Evolutionary conservation across 2,113 vertebrate species (phyloP), one percentile per base, ranked within the genome.

Genomic region (Corapipo altera): DNA sequence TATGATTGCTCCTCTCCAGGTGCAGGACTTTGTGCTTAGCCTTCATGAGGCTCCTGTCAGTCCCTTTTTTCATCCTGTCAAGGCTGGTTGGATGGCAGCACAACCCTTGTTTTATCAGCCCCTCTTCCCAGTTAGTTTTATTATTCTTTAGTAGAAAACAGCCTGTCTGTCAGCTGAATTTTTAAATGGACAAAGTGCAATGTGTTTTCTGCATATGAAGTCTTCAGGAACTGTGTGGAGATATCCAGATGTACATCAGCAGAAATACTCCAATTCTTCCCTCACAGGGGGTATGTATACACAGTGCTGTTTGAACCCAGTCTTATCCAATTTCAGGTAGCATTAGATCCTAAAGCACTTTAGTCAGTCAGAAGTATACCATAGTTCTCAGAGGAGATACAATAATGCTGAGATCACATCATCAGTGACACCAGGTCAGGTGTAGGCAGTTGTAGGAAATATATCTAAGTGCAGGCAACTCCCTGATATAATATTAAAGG

Each of bases 401-500:
- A 43, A 11, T 67, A 82, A 66, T 66, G 66, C 44, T 78, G 67
- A 73, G 64, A 79, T 83, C 69, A 66, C 43, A 88, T 44, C 8
- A n/a, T 16, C 55, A 59, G 27, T 77, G 77, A 80, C 46, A 74
- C 11, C 76, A 14, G 43, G 26, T 84, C 48, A 89, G 41, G 5
- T 54, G 39, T 43, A 76, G 67, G 54, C 24, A 44, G 20, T n/a
- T 87, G 51, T 35, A 66, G 69, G 84, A 87, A 84, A 80, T 70
- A 69, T 6, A 46, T 74, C 35, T 75, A 70, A 88, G 26, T 64
- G n/a, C 33, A 78, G 85, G 30, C 32, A 76, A 30, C 46, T 62
- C 58, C n/a, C 35, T 82, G 37, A 14, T 86, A 75, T 52, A 83
- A 24, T 86, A 85, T 59, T 82, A 83, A 83, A 80, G 46, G 18